Evolutionary conservation across 1,140 invertebrate species (phyloP).

Genomic region (Asbolus verrucosus): DNA sequence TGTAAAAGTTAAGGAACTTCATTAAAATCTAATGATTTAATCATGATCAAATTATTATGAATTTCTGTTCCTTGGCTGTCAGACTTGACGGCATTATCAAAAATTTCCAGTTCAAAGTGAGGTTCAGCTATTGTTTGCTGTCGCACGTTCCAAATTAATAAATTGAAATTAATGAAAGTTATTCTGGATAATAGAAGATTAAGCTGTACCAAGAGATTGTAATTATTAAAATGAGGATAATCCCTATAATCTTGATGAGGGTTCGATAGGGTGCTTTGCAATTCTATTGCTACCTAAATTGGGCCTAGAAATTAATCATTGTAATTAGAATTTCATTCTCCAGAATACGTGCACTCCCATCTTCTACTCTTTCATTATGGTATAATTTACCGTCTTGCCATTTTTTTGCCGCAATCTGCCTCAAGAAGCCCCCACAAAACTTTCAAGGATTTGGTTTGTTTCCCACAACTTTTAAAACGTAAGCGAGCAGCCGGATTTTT

Average conservation of each 20-base stretch:
- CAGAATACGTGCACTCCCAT: too few relatives aligned
- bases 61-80: not conserved
- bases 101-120: not conserved
- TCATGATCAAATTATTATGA: not conserved
- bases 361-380: too few relatives aligned
- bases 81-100: not conserved
- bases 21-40: not conserved
- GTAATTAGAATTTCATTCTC: slow-evolving; percentile 6
- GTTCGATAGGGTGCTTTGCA: slow-evolving; percentile 22
- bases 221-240: slow-evolving; percentile 34
- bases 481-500: too few relatives aligned
- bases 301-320: slow-evolving; percentile 2
- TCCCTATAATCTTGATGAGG: slow-evolving; percentile 34
- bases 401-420: too few relatives aligned
- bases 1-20: not conserved
- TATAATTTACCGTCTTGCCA: too few relatives aligned
- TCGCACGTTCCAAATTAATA: slow-evolving; percentile 15
- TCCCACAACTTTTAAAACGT: too few relatives aligned
- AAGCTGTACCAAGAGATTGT: slow-evolving; percentile 11
- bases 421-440: too few relatives aligned
- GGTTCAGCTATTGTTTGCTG: not conserved
- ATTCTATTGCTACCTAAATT: slow-evolving; percentile 19
- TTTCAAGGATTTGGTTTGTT: too few relatives aligned
- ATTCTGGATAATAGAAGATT: slow-evolving; percentile 28
- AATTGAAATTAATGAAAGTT: slow-evolving; percentile 21